Base-by-base conservation (phyloP, 2,888 invertebrate genomes). In the Xestia rhomboidea region DNA sequence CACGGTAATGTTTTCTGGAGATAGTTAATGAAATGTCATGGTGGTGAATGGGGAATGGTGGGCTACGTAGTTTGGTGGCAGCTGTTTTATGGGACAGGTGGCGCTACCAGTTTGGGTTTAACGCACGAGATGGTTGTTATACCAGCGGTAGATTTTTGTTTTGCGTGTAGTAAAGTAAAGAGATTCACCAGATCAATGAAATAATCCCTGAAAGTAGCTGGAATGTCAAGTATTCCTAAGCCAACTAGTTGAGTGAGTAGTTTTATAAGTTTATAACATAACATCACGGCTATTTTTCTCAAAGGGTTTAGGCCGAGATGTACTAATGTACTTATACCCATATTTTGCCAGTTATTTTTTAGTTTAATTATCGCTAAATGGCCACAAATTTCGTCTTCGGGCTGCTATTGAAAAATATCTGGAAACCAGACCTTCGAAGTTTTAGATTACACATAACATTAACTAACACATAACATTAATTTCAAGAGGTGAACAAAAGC, bases 61-160 rank as follows among this genome's bases (percentile, higher is more conserved):
- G 21, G 62, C n/a, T 41, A 71, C 74, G 68, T 71, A 66, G 72
- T 66, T 34, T 30, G 30, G 24, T 49, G 21, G 79, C 87, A 87
- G 88, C 74, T 87, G 87, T 76, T 75, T 21, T 63, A 7, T 27
- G 38, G 69, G 73, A 74, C 84, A 84, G 84, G 83, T 84, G 84
- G 83, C 86, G 83, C 73, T 78, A 51, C 24, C 8, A 51, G 27
- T 63, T 71, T 15, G 10, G 1, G 2, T 41, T 41, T 5, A 13
- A 15, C 4, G n/a, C 30, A 46, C 0, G 11, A n/a, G 13, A 18
- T 30, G 18, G 3, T n/a, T 15, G n/a, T 60, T 60, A 10, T 21
- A 18, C 3, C 10, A 30, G 60, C 0, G 21, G 21, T 60, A 30
- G 30, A 30, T 10, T 21, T 60, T 60, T 60, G 10, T 21, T 30